Evolutionary conservation across 2,113 vertebrate genomes (phyloP), one percentile per base, ranked within the genome.

Genomic region (Heterotis niloticus): DNA sequence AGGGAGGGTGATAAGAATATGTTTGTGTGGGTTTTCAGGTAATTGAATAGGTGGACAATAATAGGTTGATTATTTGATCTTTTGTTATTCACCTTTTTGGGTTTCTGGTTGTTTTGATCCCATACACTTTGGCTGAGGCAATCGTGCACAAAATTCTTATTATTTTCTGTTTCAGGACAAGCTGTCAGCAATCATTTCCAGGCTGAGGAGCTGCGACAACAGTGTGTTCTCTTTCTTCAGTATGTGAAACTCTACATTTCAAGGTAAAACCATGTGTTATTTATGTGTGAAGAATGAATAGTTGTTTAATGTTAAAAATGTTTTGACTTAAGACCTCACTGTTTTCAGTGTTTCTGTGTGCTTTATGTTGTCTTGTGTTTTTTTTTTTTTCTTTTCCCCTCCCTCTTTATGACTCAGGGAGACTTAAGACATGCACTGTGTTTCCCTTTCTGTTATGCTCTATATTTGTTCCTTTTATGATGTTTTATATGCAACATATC

Each of bases 181-280:
- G 92, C 93, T 80, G 89, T 92, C 57, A 92, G 80, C 65, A 89
- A 95, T 13, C 97, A 98, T 81, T 90, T 87, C 85, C 95, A 97
- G 87, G 95, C 96, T 29, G 94, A 94, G 52, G 91, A 90, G 76
- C 92, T 97, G 75, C 94, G 95, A 75, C 92, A 90, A 34, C 94
- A 95, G 5, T 98, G 97, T 84, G 80, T 94, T 76, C 84, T 85
- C 16, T 99, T 99, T 88, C 91, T 99, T 83, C 94, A 95, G 81
- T 99, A 98, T 83, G 88, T 98, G 73, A 98, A 96, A 89, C 94
- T 96, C 84, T 99, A 96, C 85, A 79, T 97, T 85, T 93, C 96
- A 91, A 98, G 98, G 98, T 98, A 91, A 83, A 34, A 34, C 1
- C 17, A 4, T 62, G 34, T 44, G 2, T 44, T 44, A 44, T 7